Conservation (phyloP, 2,797 vertebrate species). For the Melanotaenia parkinsoni region DNA sequence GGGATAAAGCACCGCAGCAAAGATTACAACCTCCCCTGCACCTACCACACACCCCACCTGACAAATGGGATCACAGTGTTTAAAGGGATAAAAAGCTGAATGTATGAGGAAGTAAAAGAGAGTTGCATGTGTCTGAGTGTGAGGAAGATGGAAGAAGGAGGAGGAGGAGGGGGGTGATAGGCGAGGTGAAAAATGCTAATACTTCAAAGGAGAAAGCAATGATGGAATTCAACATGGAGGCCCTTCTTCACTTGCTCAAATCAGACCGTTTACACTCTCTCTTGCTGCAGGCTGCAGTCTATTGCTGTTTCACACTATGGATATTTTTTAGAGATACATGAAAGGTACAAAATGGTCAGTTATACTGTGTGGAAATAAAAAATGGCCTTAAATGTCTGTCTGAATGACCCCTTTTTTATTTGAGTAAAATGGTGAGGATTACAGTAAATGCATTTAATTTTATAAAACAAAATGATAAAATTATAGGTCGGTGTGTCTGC, state of each 20-base stretch:
- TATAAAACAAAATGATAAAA: constrained; percentile 18
- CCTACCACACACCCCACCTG: constrained; percentile 80
- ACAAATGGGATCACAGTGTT: constrained; percentile 83
- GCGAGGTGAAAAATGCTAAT: constrained; percentile 64
- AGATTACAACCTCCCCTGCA: constrained; percentile 80
- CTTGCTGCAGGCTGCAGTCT: constrained; percentile 55
- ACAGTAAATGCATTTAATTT: constrained; percentile 13
- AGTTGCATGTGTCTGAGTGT: constrained; percentile 31
- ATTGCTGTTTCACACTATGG: constrained; percentile 34
- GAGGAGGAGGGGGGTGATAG: constrained; percentile 28
- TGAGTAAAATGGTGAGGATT: constrained; percentile 22
- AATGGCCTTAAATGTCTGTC: constrained; percentile 45
- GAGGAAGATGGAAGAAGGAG: constrained; percentile 26
- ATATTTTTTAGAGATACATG: constrained; percentile 41
- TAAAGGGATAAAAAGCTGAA: constrained; percentile 77
- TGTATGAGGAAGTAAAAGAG: constrained; percentile 71
- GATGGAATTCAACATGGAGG: constrained; percentile 68
- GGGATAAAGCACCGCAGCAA: constrained; percentile 79
- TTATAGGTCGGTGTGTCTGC: constrained; percentile 1
- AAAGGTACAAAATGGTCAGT: constrained; percentile 54
- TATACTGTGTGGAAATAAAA: constrained; percentile 49
- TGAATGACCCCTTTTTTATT: constrained; percentile 27
- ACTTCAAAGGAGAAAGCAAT: constrained; percentile 68
- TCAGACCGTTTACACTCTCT: constrained; percentile 49
- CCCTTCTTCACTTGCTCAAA: constrained; percentile 54